Base-by-base conservation (phyloP, 2,797 vertebrate species). In the Eleutherodactylus coqui region DNA sequence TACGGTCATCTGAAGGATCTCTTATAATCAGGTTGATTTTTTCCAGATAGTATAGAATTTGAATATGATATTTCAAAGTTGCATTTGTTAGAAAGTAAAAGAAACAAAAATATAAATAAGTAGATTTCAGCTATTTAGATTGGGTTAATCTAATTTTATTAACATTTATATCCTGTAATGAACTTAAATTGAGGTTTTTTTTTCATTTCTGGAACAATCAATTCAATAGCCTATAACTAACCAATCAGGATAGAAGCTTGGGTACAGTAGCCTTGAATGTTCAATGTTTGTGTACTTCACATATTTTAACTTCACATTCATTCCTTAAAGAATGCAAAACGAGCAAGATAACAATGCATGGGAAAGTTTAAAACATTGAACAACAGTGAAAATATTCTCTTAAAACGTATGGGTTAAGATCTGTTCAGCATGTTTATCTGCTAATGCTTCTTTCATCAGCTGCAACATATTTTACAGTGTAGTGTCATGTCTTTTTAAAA, bases 321-420 rank as follows among this genome's bases (percentile, higher is more conserved):
- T 62, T 75, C 27, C 24, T 36, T 60, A 62, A 75, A 45, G 55
- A 84, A 64, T 76, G 70, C 82, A 84, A 62, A 43, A 11, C 51
- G 34, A 49, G 24, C 32, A 62, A 45, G 24, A 13, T 49, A 76
- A 76, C 72, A 75, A 62, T 29, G 16, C 11, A 24, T 5, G 58
- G 70, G 70, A 75, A 76, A 76, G 72, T 47, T 16, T 58, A 67
- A 76, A 62, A 51, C 58, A 27, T 19, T 58, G 41, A 43, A 62
- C 47, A 43, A 75, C 24, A 24, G 34, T 36, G 3, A 75, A 45
- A 62, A 36, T 29, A 36, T 62, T 76, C 82, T 58, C 76, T 76
- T 84, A 64, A 62, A 75, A 64, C 10, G 9, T 75, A 36, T 76
- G 32, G 70, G 82, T 76, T 76, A 76, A 36, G 82, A 75, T 62